Percentiles rank a stretch among this genome's conserved stretches.
Evolutionary conservation across 2,888 invertebrate genomes (phyloP).

Genomic region (Tetragonisca angustula): DNA sequence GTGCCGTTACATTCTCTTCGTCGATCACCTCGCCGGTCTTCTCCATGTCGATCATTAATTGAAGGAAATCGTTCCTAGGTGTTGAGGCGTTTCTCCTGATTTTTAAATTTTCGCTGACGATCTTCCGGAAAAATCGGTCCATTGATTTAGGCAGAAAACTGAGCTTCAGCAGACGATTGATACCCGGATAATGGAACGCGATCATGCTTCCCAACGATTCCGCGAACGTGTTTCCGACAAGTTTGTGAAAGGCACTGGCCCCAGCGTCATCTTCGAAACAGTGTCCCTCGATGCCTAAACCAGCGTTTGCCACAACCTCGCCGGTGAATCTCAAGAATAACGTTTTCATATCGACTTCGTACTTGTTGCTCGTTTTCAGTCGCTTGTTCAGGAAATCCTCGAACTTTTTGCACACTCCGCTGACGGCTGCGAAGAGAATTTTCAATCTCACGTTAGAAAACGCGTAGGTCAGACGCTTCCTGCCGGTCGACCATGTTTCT

Average conservation of each 20-base stretch:
- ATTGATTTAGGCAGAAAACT: constrained; percentile 60
- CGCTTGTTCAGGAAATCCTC: constrained; percentile 51
- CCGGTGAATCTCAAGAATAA: constrained; percentile 70
- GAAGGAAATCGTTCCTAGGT: constrained; percentile 84
- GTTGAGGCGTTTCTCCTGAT: constrained; percentile 71
- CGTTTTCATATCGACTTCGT: constrained; percentile 68
- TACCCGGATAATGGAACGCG: constrained; percentile 53
- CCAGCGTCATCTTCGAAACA: constrained; percentile 68
- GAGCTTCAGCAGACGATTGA: constrained; percentile 46
- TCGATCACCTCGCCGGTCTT: constrained; percentile 73
- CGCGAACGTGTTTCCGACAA: constrained; percentile 26
- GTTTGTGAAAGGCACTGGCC: constrained; percentile 46
- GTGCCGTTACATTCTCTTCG: constrained; percentile 80
- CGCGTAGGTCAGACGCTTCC: constrained; percentile 59
- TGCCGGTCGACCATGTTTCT: constrained; percentile 66
- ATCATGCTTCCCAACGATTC: neutral
- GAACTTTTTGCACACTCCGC: constrained; percentile 68
- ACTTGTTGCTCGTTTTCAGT: neutral
- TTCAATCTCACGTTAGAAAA: constrained; percentile 69
- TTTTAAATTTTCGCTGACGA: constrained; percentile 67
- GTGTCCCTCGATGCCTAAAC: constrained; percentile 73
- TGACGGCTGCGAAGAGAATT: constrained; percentile 68
- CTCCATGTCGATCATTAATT: constrained; percentile 81
- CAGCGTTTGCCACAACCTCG: constrained; percentile 72
- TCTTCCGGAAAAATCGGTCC: constrained; percentile 70